Evolutionary conservation across 2,113 vertebrate species (phyloP).

Genomic region (Vulpes ferrilata): DNA sequence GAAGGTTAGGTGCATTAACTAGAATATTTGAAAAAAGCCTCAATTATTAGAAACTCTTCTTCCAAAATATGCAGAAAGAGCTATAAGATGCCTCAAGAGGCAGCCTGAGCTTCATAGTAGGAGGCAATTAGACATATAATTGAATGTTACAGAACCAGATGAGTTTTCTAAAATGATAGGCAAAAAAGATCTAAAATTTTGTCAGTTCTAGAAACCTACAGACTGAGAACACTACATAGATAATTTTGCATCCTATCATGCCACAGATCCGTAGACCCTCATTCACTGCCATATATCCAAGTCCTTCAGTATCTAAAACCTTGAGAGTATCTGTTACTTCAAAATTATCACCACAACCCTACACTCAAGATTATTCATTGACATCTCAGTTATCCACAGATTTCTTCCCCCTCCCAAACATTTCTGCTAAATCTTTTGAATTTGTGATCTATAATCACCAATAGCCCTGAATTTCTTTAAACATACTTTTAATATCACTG

Average conservation of each 20-base stretch:
- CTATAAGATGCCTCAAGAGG: not conserved
- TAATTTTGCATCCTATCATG: not conserved
- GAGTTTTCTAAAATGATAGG: not conserved
- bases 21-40: not conserved
- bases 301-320: not conserved
- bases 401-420: not conserved
- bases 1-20: constrained; percentile 40
- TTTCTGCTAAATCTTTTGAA: not conserved
- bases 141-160: not conserved
- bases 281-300: not conserved
- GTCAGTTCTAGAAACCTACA: not conserved
- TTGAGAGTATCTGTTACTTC: not conserved
- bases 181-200: not conserved
- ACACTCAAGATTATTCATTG: not conserved
- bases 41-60: constrained; percentile 50
- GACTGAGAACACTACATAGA: not conserved
- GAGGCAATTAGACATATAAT: constrained; percentile 35
- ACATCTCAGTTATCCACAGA: not conserved
- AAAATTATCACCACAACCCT: not conserved
- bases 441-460: not conserved
- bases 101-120: not conserved
- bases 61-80: constrained; percentile 44
- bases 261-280: not conserved
- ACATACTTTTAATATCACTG: not conserved
- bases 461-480: not conserved